These are phyloP conservation scores for Microchrysa polita DNA, from an alignment of 2,888 invertebrate species.

Conservation along the genomic window DNA sequence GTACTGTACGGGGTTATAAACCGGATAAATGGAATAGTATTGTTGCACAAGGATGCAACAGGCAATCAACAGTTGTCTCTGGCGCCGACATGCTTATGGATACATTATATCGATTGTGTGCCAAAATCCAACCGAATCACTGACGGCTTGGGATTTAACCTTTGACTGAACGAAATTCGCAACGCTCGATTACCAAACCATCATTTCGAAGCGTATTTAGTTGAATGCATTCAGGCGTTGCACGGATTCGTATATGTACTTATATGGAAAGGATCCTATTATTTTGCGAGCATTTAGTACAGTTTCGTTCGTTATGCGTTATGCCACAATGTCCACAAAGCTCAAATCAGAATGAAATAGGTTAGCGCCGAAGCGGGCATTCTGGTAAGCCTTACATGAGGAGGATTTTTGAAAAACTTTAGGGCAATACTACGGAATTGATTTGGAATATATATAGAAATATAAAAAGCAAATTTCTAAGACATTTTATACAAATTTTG, in stretches of 20 bases:
- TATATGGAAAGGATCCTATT: not conserved
- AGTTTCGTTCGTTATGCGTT: too few relatives aligned
- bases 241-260: too few relatives aligned
- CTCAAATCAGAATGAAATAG: not conserved
- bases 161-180: slow-evolving; percentile 21
- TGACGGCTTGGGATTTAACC: slow-evolving; percentile 26
- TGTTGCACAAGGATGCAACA: slow-evolving; percentile 44
- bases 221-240: slow-evolving; percentile 13
- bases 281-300: not conserved
- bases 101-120: not conserved
- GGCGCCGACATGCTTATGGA: slow-evolving; percentile 35
- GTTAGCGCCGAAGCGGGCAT: too few relatives aligned
- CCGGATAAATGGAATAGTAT: not conserved
- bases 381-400: too few relatives aligned
- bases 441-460: too few relatives aligned
- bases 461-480: too few relatives aligned
- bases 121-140: slow-evolving; percentile 28
- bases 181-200: slow-evolving; percentile 9
- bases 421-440: too few relatives aligned
- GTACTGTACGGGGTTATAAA: too few relatives aligned
- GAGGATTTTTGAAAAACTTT: too few relatives aligned
- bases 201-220: slow-evolving; percentile 44
- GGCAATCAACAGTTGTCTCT: slow-evolving; percentile 47
- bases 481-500: too few relatives aligned
- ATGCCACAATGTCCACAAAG: slow-evolving; percentile 4